phyloP scores from a whole-genome alignment of 2,797 vertebrate species.

The Aplochiton taeniatus region DNA sequence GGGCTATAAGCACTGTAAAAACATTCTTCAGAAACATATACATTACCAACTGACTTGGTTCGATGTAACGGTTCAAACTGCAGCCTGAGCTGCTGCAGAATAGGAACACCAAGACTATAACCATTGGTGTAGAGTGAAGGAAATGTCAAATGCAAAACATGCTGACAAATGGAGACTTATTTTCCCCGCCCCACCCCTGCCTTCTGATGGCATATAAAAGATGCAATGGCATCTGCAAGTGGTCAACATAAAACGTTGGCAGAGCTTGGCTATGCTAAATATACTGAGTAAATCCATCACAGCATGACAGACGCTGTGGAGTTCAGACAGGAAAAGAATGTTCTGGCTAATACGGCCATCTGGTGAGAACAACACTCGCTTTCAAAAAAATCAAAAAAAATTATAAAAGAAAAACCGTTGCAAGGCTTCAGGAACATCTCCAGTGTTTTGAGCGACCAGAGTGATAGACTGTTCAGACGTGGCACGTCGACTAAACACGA shows the following conservation, averaged over 20 bases:
- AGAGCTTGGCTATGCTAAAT: constrained; percentile 23
- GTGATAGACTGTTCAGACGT: neutral
- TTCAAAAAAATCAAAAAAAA: no score
- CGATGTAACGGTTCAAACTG: neutral
- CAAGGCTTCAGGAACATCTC: neutral
- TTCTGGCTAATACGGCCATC: constrained; percentile 6
- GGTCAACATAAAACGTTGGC: constrained; percentile 7
- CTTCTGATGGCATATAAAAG: neutral
- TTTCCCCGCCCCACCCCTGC: neutral
- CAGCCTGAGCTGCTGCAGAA: neutral
- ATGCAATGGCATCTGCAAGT: constrained; percentile 6
- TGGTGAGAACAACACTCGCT: neutral
- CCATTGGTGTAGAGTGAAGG: neutral
- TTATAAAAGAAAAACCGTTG: neutral
- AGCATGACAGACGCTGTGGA: constrained; percentile 13
- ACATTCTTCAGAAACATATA: neutral
- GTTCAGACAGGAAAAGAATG: constrained; percentile 5
- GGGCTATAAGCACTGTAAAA: constrained; percentile 13
- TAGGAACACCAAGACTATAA: no score
- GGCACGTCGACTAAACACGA: neutral
- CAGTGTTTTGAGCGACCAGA: neutral
- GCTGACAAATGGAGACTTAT: neutral
- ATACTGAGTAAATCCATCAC: constrained; percentile 31
- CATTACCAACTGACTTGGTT: neutral
- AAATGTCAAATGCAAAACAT: neutral